Percentiles rank a stretch among this genome's conserved stretches.
Conservation (phyloP, 1,140 invertebrate genomes). For the Patella vulgata region DNA sequence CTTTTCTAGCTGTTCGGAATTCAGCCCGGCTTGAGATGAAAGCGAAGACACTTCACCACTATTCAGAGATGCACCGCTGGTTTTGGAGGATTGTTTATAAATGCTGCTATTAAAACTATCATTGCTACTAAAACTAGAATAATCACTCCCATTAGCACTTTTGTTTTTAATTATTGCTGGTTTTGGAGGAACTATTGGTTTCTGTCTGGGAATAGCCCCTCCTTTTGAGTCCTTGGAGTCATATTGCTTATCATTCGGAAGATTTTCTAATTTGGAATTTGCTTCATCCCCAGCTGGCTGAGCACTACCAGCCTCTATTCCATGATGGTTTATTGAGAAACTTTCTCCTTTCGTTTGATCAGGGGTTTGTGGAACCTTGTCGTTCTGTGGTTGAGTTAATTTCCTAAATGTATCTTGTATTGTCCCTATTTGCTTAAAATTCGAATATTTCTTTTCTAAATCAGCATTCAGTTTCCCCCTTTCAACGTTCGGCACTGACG, state of each 20-base stretch:
- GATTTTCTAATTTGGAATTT: slow-evolving; percentile 5
- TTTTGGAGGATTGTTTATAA: slow-evolving; percentile 18
- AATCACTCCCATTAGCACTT: slow-evolving; percentile 15
- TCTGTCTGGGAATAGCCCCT: background rate
- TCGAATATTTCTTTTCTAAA: too few relatives aligned
- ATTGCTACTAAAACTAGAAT: slow-evolving; percentile 50
- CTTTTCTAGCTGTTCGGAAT: background rate
- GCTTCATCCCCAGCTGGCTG: background rate
- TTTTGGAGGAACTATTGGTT: too few relatives aligned
- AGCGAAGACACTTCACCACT: slow-evolving; percentile 52
- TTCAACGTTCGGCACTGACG: too few relatives aligned
- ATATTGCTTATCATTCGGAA: background rate
- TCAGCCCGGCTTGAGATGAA: slow-evolving; percentile 48
- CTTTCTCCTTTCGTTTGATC: too few relatives aligned
- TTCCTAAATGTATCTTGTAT: too few relatives aligned
- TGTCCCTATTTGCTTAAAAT: too few relatives aligned
- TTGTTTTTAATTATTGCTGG: too few relatives aligned
- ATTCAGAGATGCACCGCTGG: slow-evolving; percentile 42
- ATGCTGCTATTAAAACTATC: slow-evolving; percentile 43
- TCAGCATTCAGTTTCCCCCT: too few relatives aligned
- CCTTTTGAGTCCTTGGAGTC: background rate
- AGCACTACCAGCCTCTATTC: background rate
- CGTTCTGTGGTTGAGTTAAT: too few relatives aligned
- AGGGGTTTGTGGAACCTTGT: too few relatives aligned
- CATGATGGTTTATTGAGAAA: background rate